A percentile compares a stretch with the other conserved stretches of the same genome.
Evolutionary conservation across 2,113 vertebrate species (phyloP).

Genomic region (Callocephalon fimbriatum): DNA sequence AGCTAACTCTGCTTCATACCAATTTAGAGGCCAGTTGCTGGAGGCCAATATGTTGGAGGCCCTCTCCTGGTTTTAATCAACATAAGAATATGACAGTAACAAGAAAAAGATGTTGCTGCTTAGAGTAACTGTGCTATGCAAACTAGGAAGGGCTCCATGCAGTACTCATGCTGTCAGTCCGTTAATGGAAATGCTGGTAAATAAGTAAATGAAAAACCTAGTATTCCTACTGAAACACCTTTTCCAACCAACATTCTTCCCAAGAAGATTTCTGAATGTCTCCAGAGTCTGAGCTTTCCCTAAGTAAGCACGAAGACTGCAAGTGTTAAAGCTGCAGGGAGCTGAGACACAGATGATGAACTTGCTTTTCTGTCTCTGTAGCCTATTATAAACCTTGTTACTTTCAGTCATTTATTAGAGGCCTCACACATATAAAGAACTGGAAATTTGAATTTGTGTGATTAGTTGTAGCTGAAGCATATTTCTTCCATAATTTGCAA

Average conservation of each 20-base stretch:
- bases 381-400: neutral
- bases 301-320: neutral
- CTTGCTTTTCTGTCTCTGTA: neutral
- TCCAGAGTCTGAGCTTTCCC: neutral
- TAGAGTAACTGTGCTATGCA: neutral
- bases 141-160: neutral
- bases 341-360: neutral
- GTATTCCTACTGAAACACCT: neutral
- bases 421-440: neutral
- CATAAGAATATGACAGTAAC: neutral
- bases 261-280: neutral
- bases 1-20: neutral
- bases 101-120: neutral
- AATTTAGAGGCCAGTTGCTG: neutral
- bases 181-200: neutral
- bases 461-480: neutral
- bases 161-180: neutral
- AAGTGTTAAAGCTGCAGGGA: neutral
- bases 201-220: neutral
- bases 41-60: neutral
- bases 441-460: neutral
- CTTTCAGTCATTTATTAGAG: neutral
- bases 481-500: neutral
- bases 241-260: neutral
- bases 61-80: neutral